phyloP scores from a whole-genome alignment of 2,888 invertebrate genomes.

The Cosmia trapezina region DNA sequence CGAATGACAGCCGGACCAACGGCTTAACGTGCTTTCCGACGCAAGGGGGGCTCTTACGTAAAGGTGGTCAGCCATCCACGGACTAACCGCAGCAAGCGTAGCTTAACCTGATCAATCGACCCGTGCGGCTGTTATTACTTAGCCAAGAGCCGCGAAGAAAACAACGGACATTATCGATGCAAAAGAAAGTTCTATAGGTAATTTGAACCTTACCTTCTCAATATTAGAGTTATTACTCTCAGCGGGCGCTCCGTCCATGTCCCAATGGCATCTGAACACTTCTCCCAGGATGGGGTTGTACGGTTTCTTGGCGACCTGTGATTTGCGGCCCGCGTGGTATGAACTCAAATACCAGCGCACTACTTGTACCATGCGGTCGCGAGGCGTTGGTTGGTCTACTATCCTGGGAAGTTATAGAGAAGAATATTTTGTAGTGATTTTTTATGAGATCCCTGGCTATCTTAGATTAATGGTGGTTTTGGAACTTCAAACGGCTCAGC shows the following conservation, averaged over 20 bases:
- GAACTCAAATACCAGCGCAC: conserved; percentile 99
- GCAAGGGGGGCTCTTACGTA: too few relatives aligned
- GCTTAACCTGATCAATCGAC: too few relatives aligned
- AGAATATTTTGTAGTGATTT: neutral
- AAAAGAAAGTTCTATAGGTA: neutral
- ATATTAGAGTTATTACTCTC: conserved; percentile 58
- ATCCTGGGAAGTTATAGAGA: conserved; percentile 91
- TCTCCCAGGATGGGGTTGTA: conserved; percentile 99
- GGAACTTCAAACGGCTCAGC: neutral
- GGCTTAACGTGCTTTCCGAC: too few relatives aligned
- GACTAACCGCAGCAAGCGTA: too few relatives aligned
- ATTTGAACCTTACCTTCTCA: conserved; percentile 75
- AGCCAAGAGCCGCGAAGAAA: too few relatives aligned
- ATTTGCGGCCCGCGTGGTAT: conserved; percentile 99
- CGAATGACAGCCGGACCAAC: too few relatives aligned
- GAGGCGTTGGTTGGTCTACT: conserved; percentile 95
- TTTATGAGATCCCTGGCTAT: too few relatives aligned
- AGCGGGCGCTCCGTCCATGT: conserved; percentile 87
- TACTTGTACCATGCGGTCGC: conserved; percentile 98
- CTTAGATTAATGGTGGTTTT: neutral
- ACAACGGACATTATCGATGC: neutral
- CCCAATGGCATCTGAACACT: conserved; percentile 97
- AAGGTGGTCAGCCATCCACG: too few relatives aligned
- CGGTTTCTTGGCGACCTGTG: conserved; percentile 99
- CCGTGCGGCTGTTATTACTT: too few relatives aligned